Percentiles rank a stretch among this genome's conserved stretches.
phyloP scores from a whole-genome alignment of 2,797 vertebrate genomes.

The Hippoglossus hippoglossus region DNA sequence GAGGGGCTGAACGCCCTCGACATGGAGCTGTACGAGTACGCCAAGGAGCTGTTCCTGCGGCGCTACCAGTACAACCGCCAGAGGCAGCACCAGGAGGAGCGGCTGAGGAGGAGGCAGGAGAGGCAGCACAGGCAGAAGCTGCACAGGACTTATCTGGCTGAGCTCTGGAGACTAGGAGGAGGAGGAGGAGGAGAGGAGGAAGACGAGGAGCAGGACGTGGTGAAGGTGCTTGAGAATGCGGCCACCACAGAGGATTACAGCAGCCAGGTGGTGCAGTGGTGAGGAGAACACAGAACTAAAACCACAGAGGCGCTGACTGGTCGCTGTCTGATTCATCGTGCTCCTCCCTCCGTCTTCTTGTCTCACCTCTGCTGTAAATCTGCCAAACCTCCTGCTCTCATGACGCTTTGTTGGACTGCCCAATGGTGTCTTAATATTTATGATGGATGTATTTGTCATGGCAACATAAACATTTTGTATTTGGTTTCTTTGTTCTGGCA shows the following conservation, averaged over 20 bases:
- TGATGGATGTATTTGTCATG: constrained; percentile 76
- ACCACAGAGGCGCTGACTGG: constrained; percentile 23
- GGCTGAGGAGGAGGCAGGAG: constrained; percentile 85
- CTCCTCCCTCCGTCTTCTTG: constrained; percentile 28
- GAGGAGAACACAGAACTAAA: constrained; percentile 71
- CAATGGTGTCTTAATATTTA: constrained; percentile 81
- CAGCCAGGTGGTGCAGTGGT: constrained; percentile 96
- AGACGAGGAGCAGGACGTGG: constrained; percentile 72
- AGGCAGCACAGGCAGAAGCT: constrained; percentile 83
- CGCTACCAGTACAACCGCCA: constrained; percentile 92
- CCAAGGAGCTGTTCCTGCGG: constrained; percentile 93
- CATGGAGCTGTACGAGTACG: constrained; percentile 93
- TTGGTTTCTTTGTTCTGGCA: constrained; percentile 49
- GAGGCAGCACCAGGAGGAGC: constrained; percentile 88
- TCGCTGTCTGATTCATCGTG: constrained; percentile 39
- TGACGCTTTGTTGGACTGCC: constrained; percentile 58
- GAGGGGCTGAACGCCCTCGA: constrained; percentile 94
- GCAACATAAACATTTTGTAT: constrained; percentile 70
- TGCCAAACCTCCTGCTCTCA: constrained; percentile 63
- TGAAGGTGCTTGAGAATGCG: constrained; percentile 42
- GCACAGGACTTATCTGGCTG: constrained; percentile 83
- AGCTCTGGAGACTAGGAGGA: constrained; percentile 75
- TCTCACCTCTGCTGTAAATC: constrained; percentile 57
- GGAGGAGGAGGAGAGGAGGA: constrained; percentile 75
- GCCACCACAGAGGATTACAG: constrained; percentile 94